phyloP scores from a whole-genome alignment of 1,140 invertebrate species.

The Saccostrea echinata region DNA sequence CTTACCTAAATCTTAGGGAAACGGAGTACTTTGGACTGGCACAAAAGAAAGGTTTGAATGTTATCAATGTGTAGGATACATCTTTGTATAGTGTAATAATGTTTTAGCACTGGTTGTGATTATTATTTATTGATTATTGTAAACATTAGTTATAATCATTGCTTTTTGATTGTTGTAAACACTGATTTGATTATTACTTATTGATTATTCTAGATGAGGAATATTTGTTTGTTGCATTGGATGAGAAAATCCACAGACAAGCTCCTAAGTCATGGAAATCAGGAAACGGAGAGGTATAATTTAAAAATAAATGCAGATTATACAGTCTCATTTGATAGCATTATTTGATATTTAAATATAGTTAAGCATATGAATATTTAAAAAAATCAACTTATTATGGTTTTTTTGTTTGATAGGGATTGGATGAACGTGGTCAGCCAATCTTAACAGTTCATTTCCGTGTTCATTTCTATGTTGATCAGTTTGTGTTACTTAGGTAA shows the following conservation, averaged over 20 bases:
- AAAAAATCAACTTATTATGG: neutral
- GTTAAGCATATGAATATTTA: neutral
- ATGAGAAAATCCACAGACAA: slow-evolving; percentile 96
- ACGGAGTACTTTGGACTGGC: slow-evolving; percentile 91
- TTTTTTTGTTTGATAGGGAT: slow-evolving; percentile 84
- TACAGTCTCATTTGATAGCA: no score
- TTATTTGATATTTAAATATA: no score
- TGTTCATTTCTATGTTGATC: slow-evolving; percentile 96
- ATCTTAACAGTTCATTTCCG: slow-evolving; percentile 94
- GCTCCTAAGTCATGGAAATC: slow-evolving; percentile 97
- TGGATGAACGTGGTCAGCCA: slow-evolving; percentile 92
- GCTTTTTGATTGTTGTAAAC: neutral
- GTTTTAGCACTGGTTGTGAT: no score
- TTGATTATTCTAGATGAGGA: slow-evolving; percentile 89
- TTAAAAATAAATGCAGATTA: neutral
- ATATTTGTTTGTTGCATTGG: slow-evolving; percentile 95
- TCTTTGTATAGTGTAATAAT: no score
- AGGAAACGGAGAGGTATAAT: slow-evolving; percentile 90
- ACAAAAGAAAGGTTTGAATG: slow-evolving; percentile 86
- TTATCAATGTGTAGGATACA: neutral
- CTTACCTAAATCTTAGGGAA: slow-evolving; percentile 90
- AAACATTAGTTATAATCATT: neutral
- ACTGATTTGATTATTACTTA: neutral
- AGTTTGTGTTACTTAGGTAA: slow-evolving; percentile 86
- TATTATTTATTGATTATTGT: neutral